Conservation (phyloP, 1,140 invertebrate species). For the Saxidomus purpurata region DNA sequence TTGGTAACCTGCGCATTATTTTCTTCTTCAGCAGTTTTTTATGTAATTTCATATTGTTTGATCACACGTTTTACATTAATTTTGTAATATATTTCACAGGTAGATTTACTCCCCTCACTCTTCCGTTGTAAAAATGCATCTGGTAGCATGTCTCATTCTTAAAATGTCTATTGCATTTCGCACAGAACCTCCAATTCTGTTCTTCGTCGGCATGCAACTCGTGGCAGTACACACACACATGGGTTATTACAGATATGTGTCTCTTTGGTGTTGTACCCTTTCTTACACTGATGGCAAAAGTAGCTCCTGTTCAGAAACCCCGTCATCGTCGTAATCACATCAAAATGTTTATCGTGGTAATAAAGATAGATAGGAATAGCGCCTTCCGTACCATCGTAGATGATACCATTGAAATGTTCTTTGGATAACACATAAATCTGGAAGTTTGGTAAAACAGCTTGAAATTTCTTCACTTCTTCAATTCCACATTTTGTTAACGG, state of each 20-base stretch:
- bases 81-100: conserved; percentile 30
- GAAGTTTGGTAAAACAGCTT: neutral
- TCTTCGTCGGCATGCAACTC: conserved; percentile 31
- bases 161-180: conserved; percentile 31
- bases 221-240: conserved; percentile 38
- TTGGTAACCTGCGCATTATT: no score
- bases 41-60: conserved; percentile 39
- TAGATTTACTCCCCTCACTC: conserved; percentile 34
- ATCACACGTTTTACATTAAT: conserved; percentile 23
- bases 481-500: conserved; percentile 2
- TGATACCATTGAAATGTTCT: neutral
- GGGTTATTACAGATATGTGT: conserved; percentile 26
- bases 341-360: conserved; percentile 25
- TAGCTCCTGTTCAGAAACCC: conserved; percentile 42
- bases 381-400: neutral
- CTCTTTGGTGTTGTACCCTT: conserved; percentile 41
- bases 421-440: conserved; percentile 1
- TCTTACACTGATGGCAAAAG: conserved; percentile 31
- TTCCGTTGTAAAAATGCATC: conserved; percentile 46
- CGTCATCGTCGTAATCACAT: conserved; percentile 3
- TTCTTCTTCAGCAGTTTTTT: neutral
- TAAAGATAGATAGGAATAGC: neutral
- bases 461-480: conserved; percentile 32
- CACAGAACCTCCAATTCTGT: conserved; percentile 34
- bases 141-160: conserved; percentile 36